Evolutionary conservation across 2,888 invertebrate genomes (phyloP), one percentile per base, ranked within the genome.

Genomic region (Arge pagana): DNA sequence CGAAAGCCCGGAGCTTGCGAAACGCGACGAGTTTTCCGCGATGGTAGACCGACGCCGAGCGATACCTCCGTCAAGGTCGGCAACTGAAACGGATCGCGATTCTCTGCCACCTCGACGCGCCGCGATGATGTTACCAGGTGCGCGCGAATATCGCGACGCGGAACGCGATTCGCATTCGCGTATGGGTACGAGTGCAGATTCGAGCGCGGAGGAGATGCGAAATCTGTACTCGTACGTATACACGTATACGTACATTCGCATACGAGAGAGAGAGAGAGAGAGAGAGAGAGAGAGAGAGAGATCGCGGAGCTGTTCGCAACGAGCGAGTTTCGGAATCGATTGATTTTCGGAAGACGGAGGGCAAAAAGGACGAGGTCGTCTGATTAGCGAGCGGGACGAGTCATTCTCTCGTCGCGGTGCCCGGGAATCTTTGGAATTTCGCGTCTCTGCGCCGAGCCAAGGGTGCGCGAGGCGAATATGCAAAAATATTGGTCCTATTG

Each of bases 11-110:
- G n/a, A n/a, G n/a, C n/a, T n/a, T n/a, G n/a, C n/a, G n/a, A n/a
- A n/a, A n/a, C n/a, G n/a, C n/a, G n/a, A n/a, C n/a, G n/a, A n/a
- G n/a, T n/a, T n/a, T n/a, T n/a, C n/a, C 60, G 59, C 59, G 62
- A 63, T 65, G 58, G 65, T 56, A 63, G 60, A 54, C 53, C 50
- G 51, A 37, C 45, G 61, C 55, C 58, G 58, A 58, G 67, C 62
- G 66, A 68, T 62, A 65, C 64, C 66, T 68, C 64, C 68, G 65
- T 65, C 68, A 65, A 66, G 64, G 66, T 64, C 58, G 66, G 61
- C 62, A 61, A 59, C 61, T 64, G 66, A 68, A 68, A 68, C 61
- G 61, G 64, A 67, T 62, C 60, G 63, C 63, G 63, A 64, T 56
- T 53, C 56, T 53, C 52, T 48, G 57, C 45, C 42, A 35, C 41